Evolutionary conservation across 2,888 invertebrate species (phyloP).

Genomic region (Acheta domesticus): DNA sequence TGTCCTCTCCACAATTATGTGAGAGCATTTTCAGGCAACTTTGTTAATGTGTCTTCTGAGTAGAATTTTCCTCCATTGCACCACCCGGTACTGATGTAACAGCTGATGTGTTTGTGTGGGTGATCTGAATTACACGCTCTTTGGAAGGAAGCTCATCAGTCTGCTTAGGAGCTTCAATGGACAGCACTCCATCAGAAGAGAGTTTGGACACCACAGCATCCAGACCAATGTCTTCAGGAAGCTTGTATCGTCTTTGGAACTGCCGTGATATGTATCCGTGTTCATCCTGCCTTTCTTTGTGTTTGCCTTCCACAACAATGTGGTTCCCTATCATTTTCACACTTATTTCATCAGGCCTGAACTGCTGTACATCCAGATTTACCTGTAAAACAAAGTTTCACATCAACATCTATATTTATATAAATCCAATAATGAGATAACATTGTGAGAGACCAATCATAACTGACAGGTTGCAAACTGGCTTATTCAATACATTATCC

Average conservation of each 20-base stretch:
- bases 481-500: too few relatives aligned
- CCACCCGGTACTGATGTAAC: not conserved
- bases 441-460: too few relatives aligned
- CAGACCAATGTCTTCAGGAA: constrained; percentile 45
- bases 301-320: constrained; percentile 45
- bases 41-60: too few relatives aligned
- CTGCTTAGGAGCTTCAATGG: constrained; percentile 32
- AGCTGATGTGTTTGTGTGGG: constrained; percentile 28
- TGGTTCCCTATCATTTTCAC: constrained; percentile 45
- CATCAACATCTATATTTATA: not conserved
- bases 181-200: not conserved
- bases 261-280: constrained; percentile 46
- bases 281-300: constrained; percentile 45
- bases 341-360: constrained; percentile 45
- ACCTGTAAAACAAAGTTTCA: not conserved
- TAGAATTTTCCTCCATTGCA: too few relatives aligned
- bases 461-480: too few relatives aligned
- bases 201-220: constrained; percentile 43
- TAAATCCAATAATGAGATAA: too few relatives aligned
- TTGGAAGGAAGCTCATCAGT: too few relatives aligned
- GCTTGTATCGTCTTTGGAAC: constrained; percentile 44
- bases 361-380: constrained; percentile 36
- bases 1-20: too few relatives aligned
- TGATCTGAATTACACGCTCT: constrained; percentile 26
- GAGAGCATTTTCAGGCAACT: too few relatives aligned